Percentiles rank a stretch among this genome's conserved stretches.
Evolutionary conservation across 2,888 invertebrate species (phyloP).

Genomic region (Nineta flava): DNA sequence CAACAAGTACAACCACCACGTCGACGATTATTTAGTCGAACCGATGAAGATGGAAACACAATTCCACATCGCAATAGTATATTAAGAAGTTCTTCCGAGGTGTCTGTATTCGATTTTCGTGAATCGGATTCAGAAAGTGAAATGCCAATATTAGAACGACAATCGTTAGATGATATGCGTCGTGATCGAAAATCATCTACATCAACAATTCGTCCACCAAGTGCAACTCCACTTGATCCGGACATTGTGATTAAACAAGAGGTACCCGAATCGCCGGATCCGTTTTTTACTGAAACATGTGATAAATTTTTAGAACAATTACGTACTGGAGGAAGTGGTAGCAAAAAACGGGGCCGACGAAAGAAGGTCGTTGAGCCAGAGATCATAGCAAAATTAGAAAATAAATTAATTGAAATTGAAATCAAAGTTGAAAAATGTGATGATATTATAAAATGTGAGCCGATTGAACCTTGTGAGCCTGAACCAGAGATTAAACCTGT

Average conservation of each 20-base stretch:
- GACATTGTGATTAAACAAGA: constrained; percentile 22
- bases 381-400: constrained; percentile 20
- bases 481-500: constrained; percentile 19
- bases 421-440: constrained; percentile 11
- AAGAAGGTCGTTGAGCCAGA: constrained; percentile 23
- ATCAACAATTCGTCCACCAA: constrained; percentile 35
- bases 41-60: constrained; percentile 31
- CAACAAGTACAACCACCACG: constrained; percentile 30
- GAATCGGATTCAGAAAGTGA: constrained; percentile 47
- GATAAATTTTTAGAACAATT: constrained; percentile 67
- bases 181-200: constrained; percentile 38
- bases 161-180: constrained; percentile 48
- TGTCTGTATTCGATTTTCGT: constrained; percentile 46
- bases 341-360: constrained; percentile 41
- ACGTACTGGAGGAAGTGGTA: constrained; percentile 32
- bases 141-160: constrained; percentile 42
- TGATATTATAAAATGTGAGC: constrained; percentile 8
- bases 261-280: constrained; percentile 26
- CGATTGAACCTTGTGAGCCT: constrained; percentile 8
- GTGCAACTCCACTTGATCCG: constrained; percentile 19
- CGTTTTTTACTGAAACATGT: constrained; percentile 53
- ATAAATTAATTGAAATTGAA: constrained; percentile 13
- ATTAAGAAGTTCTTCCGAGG: constrained; percentile 41
- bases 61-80: constrained; percentile 30
- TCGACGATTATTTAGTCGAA: constrained; percentile 40